Evolutionary conservation across 2,888 invertebrate genomes (phyloP).

Genomic region (Atethmia centrago): DNA sequence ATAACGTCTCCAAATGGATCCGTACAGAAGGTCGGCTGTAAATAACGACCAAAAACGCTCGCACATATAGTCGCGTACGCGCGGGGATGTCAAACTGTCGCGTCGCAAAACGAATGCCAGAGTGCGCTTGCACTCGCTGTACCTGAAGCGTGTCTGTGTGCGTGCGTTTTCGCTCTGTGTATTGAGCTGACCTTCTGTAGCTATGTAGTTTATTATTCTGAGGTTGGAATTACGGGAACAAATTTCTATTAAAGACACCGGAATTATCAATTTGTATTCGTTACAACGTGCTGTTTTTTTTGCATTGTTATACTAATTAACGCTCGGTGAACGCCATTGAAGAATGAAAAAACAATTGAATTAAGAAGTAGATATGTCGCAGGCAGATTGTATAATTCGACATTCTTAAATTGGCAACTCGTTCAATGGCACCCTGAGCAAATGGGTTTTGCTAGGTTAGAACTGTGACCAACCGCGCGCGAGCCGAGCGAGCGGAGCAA

Average conservation of each 20-base stretch:
- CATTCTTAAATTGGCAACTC: too few species aligned
- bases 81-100: too few species aligned
- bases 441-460: too few species aligned
- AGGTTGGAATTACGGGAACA: constrained; percentile 57
- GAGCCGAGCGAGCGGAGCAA: too few species aligned
- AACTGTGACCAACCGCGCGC: too few species aligned
- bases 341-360: constrained; percentile 46
- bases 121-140: neutral
- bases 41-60: neutral
- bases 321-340: constrained; percentile 18
- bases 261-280: constrained; percentile 53
- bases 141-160: too few species aligned
- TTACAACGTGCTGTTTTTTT: constrained; percentile 29
- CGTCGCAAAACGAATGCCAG: neutral
- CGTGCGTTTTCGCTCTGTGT: neutral
- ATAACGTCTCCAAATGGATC: constrained; percentile 26
- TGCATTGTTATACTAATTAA: constrained; percentile 23
- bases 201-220: too few species aligned
- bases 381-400: neutral
- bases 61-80: too few species aligned
- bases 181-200: neutral
- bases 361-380: too few species aligned
- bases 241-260: constrained; percentile 66
- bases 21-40: neutral
- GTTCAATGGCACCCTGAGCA: too few species aligned